A percentile compares a stretch with the other conserved stretches of the same genome.
phyloP scores from a whole-genome alignment of 2,797 vertebrate genomes.

The Cyprinella venusta region DNA sequence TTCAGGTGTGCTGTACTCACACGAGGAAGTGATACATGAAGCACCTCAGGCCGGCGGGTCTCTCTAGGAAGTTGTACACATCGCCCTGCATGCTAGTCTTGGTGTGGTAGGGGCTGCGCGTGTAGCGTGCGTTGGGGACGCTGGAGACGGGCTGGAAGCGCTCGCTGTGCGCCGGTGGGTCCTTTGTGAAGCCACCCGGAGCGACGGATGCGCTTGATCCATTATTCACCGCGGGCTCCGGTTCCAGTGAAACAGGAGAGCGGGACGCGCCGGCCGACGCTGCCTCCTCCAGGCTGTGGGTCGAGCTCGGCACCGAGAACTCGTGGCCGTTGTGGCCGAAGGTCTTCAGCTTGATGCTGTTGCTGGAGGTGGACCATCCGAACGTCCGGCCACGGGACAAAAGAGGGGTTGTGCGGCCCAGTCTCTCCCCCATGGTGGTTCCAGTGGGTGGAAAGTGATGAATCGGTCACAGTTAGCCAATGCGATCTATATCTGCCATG shows the following conservation, averaged over 20 bases:
- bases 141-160: constrained; percentile 59
- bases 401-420: constrained; percentile 69
- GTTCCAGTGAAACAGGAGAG: constrained; percentile 82
- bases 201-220: constrained; percentile 74
- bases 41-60: constrained; percentile 87
- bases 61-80: constrained; percentile 94
- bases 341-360: constrained; percentile 64
- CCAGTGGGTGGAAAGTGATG: not conserved
- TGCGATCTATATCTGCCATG: not conserved
- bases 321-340: constrained; percentile 71
- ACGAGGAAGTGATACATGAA: constrained; percentile 91
- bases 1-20: constrained; percentile 76
- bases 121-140: constrained; percentile 72
- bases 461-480: not conserved
- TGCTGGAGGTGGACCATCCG: constrained; percentile 64
- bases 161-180: constrained; percentile 69
- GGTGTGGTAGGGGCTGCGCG: constrained; percentile 72
- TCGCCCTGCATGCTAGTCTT: constrained; percentile 90
- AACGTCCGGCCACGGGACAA: constrained; percentile 67
- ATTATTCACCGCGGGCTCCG: constrained; percentile 78
- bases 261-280: constrained; percentile 62
- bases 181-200: constrained; percentile 66
- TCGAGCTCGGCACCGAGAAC: constrained; percentile 60
- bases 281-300: constrained; percentile 49
- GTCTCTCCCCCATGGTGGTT: constrained; percentile 69